phyloP scores from a whole-genome alignment of 1,140 invertebrate species.

The Frieseomelitta varia region DNA sequence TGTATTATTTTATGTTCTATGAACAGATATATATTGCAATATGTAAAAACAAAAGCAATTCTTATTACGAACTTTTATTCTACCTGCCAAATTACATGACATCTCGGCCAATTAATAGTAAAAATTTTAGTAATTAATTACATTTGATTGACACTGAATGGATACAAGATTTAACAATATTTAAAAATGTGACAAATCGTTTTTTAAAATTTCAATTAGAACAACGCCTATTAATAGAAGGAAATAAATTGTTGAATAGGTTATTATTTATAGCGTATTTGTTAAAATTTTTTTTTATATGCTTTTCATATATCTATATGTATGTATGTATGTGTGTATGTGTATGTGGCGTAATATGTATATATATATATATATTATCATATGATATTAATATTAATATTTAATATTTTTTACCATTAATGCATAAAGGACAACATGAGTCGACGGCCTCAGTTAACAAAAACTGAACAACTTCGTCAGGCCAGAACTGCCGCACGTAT shows the following conservation, averaged over 20 bases:
- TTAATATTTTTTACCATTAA: neutral
- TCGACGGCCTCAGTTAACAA: slow-evolving; percentile 47
- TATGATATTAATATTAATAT: neutral
- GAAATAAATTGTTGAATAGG: slow-evolving; percentile 27
- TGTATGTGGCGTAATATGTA: neutral
- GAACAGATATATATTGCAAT: neutral
- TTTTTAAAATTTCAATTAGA: neutral
- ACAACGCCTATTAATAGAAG: neutral
- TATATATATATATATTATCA: neutral
- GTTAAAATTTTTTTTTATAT: neutral
- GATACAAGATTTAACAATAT: neutral
- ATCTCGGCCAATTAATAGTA: slow-evolving; percentile 9
- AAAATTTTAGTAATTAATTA: slow-evolving; percentile 36
- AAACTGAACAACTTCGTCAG: slow-evolving; percentile 57
- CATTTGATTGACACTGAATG: neutral
- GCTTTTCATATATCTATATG: neutral
- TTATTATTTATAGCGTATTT: neutral
- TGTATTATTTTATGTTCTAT: neutral
- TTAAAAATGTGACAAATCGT: slow-evolving; percentile 12
- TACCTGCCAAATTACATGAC: slow-evolving; percentile 42
- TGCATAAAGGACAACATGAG: slow-evolving; percentile 26
- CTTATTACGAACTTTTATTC: neutral
- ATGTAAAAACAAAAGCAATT: slow-evolving; percentile 48
- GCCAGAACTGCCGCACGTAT: slow-evolving; percentile 57
- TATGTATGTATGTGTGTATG: too few species aligned